Evolutionary conservation across 2,888 invertebrate genomes (phyloP).

Genomic region (Tetropium fuscum): DNA sequence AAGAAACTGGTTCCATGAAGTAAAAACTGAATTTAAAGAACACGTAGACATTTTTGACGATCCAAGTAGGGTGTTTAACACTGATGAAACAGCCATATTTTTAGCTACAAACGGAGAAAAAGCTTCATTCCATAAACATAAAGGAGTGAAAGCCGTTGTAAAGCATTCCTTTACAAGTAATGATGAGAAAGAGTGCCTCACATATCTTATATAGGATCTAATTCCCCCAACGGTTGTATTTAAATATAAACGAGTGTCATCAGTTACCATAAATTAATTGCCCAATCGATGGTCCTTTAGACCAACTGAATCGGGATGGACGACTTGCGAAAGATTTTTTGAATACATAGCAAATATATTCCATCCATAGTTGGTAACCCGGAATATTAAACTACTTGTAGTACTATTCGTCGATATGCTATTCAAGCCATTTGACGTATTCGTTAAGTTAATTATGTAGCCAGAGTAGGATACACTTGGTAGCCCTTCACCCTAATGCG

Average conservation of each 20-base stretch:
- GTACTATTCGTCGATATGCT: constrained; percentile 22
- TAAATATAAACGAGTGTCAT: background rate
- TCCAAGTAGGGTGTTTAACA: constrained; percentile 12
- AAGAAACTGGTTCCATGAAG: constrained; percentile 29
- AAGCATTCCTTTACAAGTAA: constrained; percentile 19
- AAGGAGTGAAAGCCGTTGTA: constrained; percentile 4
- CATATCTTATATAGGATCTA: constrained; percentile 16
- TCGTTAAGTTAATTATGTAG: constrained; percentile 22
- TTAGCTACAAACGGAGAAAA: constrained; percentile 18
- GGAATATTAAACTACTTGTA: constrained; percentile 7
- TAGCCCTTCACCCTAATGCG: constrained; percentile 16
- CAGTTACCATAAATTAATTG: background rate
- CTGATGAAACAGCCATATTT: constrained; percentile 18
- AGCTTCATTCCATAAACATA: constrained; percentile 17
- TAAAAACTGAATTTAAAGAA: constrained; percentile 20
- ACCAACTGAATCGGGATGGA: constrained; percentile 36
- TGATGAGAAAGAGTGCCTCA: constrained; percentile 22
- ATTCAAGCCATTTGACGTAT: constrained; percentile 18
- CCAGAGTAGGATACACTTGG: constrained; percentile 13
- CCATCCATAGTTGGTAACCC: constrained; percentile 16
- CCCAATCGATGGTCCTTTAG: background rate
- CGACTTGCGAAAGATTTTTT: constrained; percentile 20
- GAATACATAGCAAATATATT: constrained; percentile 23
- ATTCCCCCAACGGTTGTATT: constrained; percentile 20
- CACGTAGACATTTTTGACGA: constrained; percentile 15